Evolutionary conservation across 2,113 vertebrate species (phyloP).

Genomic region (Dendropsophus ebraccatus): DNA sequence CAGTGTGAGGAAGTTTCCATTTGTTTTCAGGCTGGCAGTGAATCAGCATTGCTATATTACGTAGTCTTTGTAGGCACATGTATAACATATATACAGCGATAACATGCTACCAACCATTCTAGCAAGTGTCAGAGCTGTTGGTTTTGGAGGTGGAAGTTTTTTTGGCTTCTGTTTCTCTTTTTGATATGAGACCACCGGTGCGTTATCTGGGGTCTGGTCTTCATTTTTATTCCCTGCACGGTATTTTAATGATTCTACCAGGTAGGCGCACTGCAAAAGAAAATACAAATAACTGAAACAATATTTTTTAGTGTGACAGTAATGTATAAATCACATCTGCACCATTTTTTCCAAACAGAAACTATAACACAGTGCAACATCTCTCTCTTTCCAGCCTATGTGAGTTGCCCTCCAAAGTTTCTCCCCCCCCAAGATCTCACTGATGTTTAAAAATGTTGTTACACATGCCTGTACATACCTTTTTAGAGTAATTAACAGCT

Average conservation of each 20-base stretch:
- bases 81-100: not conserved
- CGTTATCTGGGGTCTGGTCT: constrained; percentile 35
- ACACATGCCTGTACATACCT: constrained; percentile 76
- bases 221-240: constrained; percentile 60
- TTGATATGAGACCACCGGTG: not conserved
- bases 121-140: constrained; percentile 65
- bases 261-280: constrained; percentile 74
- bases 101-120: constrained; percentile 72
- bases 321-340: not conserved
- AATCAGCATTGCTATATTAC: no score
- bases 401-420: no score
- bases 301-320: not conserved
- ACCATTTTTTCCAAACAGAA: not conserved
- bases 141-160: constrained; percentile 65
- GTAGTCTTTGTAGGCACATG: not conserved
- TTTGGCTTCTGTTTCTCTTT: constrained; percentile 60
- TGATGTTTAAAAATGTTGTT: no score
- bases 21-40: no score
- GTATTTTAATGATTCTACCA: constrained; percentile 76
- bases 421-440: no score
- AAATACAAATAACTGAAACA: not conserved
- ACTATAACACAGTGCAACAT: no score
- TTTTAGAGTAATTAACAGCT: constrained; percentile 76
- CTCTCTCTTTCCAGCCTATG: no score
- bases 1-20: no score